A percentile compares a stretch with the other conserved stretches of the same genome.
Conservation (phyloP, 2,888 invertebrate genomes). For the Zhengitettix transpicula region DNA sequence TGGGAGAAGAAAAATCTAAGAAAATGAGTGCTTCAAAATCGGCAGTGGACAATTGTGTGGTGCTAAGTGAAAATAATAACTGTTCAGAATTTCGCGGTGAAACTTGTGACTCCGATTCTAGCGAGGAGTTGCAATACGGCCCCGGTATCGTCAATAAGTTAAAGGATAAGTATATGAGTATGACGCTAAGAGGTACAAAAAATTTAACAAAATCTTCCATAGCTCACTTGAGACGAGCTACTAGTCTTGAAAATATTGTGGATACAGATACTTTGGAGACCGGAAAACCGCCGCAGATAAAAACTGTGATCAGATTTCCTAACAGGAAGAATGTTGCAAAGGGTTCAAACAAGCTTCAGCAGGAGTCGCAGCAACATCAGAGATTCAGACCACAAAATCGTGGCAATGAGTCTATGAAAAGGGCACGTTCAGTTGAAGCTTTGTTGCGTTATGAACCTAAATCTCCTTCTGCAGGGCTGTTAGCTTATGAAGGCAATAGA, state of each 20-base stretch:
- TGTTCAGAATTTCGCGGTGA: conserved; percentile 15
- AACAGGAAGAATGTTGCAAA: conserved; percentile 8
- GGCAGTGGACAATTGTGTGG: conserved; percentile 30
- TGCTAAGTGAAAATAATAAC: conserved; percentile 18
- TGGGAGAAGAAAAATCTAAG: conserved; percentile 15
- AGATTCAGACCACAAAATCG: conserved; percentile 22
- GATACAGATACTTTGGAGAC: conserved; percentile 32
- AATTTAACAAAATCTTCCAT: conserved; percentile 46
- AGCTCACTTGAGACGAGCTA: conserved; percentile 53
- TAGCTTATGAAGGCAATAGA: background rate
- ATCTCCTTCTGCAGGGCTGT: background rate
- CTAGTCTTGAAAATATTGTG: conserved; percentile 69
- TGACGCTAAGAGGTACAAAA: conserved; percentile 61
- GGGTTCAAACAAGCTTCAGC: conserved; percentile 3
- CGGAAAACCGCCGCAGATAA: conserved; percentile 19
- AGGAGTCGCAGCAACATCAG: conserved; percentile 7
- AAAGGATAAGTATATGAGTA: conserved; percentile 70
- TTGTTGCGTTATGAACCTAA: conserved; percentile 34
- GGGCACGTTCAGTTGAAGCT: conserved; percentile 75
- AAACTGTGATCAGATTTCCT: conserved; percentile 4
- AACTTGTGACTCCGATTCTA: conserved; percentile 36
- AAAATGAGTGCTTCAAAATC: conserved; percentile 21
- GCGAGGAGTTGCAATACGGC: conserved; percentile 74
- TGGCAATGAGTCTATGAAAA: conserved; percentile 51
- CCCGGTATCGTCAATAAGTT: conserved; percentile 82